Base-by-base conservation (phyloP, 2,113 vertebrate species). In the Xerus inauris region DNA sequence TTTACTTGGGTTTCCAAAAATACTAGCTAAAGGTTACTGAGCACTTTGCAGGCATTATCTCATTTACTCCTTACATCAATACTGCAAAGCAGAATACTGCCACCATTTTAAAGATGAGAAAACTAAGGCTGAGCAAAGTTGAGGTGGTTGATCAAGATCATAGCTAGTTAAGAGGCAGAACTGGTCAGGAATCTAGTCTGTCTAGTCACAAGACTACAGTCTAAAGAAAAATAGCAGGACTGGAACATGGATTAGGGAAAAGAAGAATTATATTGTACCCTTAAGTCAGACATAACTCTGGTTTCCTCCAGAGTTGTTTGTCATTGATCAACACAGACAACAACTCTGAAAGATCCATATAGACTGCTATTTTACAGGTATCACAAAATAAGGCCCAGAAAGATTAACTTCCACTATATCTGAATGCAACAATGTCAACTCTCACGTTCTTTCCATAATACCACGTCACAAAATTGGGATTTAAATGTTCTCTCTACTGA, bases 251-350 rank as follows among this genome's bases (percentile, higher is more conserved):
- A 3, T 13, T 10, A 7, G 13, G 8, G 73, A 86, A 57, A 17
- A 64, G 35, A 8, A 59, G 40, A 71, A 30, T 1, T 3, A 40
- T 16, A 35, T 1, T 8, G 12, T 45, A n/a, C 32, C 45, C n/a
- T 24, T 17, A 26, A 6, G 16, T 35, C 5, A 57, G 62, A 20
- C 42, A 75, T 17, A 24, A 14, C n/a, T 67, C 8, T 69, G 24
- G 26, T 24, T 45, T 35, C 57, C 88, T 38, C 40, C 35, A 22
- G 28, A 47, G 35, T 1, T 6, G 7, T 1, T n/a, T 19, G 40
- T 49, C 3, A 45, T 0, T 30, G 57, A 64, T 0, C 24, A 47
- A 64, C 13, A 16, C 12, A 8, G 47, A 69, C 38, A 30, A 16
- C 4, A 45, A 59, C 19, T 54, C 19, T 16, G 59, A 65, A 54